A percentile compares a stretch with the other conserved stretches of the same genome.
These are phyloP conservation scores for Nomada fabriciana DNA, from an alignment of 2,888 invertebrate genomes.

Conservation along the genomic window DNA sequence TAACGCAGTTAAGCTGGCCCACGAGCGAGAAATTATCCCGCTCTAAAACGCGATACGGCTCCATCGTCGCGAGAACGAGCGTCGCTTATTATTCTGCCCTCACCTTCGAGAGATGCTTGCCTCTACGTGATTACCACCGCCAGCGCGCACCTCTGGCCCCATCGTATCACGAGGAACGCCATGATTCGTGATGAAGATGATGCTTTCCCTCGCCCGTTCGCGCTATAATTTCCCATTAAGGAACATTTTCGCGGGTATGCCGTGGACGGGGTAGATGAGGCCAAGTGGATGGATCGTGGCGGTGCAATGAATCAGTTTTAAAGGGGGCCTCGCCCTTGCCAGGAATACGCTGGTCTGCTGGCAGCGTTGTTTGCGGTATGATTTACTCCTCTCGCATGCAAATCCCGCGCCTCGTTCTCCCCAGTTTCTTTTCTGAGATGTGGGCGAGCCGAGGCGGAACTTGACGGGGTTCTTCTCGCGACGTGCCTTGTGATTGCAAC, in stretches of 20 bases:
- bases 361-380: conserved; percentile 79
- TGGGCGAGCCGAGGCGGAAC: conserved; percentile 18
- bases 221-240: conserved; percentile 80
- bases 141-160: not conserved
- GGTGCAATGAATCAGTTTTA: conserved; percentile 82
- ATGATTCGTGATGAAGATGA: conserved; percentile 3
- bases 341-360: conserved; percentile 71
- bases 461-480: not conserved
- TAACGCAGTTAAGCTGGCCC: conserved; percentile 40
- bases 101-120: conserved; percentile 24
- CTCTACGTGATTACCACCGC: conserved; percentile 46
- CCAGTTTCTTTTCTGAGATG: conserved; percentile 21
- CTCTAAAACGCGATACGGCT: conserved; percentile 31
- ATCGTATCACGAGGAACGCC: not conserved
- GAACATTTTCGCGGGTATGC: conserved; percentile 59
- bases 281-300: conserved; percentile 61
- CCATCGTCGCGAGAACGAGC: conserved; percentile 27
- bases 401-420: conserved; percentile 68
- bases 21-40: conserved; percentile 53
- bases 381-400: conserved; percentile 80
- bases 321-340: conserved; percentile 74
- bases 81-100: conserved; percentile 50
- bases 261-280: conserved; percentile 25
- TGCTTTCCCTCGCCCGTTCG: conserved; percentile 55
- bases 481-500: not conserved